phyloP scores from a whole-genome alignment of 2,888 invertebrate genomes.

The Pseudococcus jackbeardsleyi region DNA sequence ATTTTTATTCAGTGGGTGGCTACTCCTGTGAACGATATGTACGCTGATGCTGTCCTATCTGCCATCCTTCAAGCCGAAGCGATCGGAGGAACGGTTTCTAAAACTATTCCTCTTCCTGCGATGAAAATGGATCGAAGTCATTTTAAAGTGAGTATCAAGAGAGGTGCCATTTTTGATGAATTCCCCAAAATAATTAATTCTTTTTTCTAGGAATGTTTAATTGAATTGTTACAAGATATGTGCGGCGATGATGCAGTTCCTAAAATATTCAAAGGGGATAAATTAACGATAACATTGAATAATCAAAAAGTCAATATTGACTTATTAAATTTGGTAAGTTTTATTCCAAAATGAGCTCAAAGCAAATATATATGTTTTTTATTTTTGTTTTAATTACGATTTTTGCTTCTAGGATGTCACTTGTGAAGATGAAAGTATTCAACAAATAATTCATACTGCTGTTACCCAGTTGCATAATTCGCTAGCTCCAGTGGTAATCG shows the following conservation, averaged over 20 bases:
- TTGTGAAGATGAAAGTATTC: conserved; percentile 85
- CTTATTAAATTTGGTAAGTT: conserved; percentile 79
- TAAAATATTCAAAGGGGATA: conserved; percentile 93
- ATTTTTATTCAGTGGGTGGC: conserved; percentile 82
- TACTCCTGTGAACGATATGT: conserved; percentile 97
- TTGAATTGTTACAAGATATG: conserved; percentile 93
- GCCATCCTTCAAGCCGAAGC: conserved; percentile 87
- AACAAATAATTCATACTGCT: conserved; percentile 88
- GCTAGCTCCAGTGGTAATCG: conserved; percentile 72
- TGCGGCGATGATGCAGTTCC: conserved; percentile 95
- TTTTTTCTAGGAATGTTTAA: conserved; percentile 79
- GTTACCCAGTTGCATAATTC: conserved; percentile 88
- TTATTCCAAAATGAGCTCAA: no score
- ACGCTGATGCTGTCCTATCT: conserved; percentile 93
- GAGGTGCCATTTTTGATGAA: not conserved
- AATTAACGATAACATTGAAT: conserved; percentile 86
- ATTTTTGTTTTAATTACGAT: not conserved
- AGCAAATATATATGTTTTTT: no score
- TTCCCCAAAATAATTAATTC: not conserved
- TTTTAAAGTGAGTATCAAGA: conserved; percentile 78
- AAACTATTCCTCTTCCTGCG: conserved; percentile 75
- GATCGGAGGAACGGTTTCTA: conserved; percentile 74
- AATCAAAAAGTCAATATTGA: conserved; percentile 89
- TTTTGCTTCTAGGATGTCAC: conserved; percentile 74
- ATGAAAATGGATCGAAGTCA: conserved; percentile 90